These are phyloP conservation scores for Eulimnadia texana DNA, from an alignment of 1,140 invertebrate species.

Conservation along the genomic window DNA sequence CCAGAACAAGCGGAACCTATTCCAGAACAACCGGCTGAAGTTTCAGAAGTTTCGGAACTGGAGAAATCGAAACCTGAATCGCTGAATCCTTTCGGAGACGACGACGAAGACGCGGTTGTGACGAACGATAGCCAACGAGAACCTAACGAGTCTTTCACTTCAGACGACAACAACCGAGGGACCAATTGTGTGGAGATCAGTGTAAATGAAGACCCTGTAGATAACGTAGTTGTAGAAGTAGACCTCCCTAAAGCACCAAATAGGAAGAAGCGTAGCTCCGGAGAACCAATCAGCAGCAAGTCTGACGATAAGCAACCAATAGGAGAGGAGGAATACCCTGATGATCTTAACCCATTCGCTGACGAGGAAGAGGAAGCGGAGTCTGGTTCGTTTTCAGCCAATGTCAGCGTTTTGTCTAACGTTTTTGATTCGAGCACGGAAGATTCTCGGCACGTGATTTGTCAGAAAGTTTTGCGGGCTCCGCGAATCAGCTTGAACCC, in stretches of 20 bases:
- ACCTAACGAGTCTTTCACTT: not conserved
- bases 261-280: not conserved
- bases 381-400: not conserved
- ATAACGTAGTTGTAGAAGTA: too few relatives aligned
- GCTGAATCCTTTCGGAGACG: not conserved
- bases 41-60: too few relatives aligned
- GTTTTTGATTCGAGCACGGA: not conserved
- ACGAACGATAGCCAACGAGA: not conserved
- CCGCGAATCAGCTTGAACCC: slow-evolving; percentile 40
- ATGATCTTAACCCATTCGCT: slow-evolving; percentile 53
- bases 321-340: slow-evolving; percentile 42
- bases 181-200: too few relatives aligned
- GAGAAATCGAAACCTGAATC: too few relatives aligned
- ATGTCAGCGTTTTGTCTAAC: not conserved
- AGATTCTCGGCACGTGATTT: not conserved
- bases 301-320: not conserved
- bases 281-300: not conserved
- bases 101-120: not conserved
- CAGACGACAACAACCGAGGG: not conserved
- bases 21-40: too few relatives aligned
- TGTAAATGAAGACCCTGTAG: not conserved
- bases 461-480: slow-evolving; percentile 8
- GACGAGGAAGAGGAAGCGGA: slow-evolving; percentile 24
- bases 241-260: not conserved
- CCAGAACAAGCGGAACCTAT: too few relatives aligned